Percentiles rank a stretch among this genome's conserved stretches.
Conservation (phyloP, 2,888 invertebrate species). For the Conus canariensis region DNA sequence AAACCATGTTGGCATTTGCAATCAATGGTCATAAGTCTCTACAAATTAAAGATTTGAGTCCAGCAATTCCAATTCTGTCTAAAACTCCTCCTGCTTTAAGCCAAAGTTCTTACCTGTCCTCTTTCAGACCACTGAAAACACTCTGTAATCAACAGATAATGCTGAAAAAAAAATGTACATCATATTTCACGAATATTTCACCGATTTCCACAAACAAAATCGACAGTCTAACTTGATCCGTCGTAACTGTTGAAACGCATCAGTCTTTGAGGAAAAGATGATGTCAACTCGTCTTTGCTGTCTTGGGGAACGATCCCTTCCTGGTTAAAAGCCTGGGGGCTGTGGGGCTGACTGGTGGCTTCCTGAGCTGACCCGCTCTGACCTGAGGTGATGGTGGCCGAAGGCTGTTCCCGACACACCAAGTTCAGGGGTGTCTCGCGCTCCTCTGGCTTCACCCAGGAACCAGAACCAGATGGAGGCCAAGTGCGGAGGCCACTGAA, state of each 20-base stretch:
- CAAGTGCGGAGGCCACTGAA: conserved; percentile 29
- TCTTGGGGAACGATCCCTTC: conserved; percentile 15
- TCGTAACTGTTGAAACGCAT: conserved; percentile 36
- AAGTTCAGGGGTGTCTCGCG: conserved; percentile 32
- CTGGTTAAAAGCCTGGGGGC: not conserved
- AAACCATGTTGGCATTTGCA: not conserved
- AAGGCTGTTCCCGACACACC: conserved; percentile 41
- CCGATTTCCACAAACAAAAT: not conserved
- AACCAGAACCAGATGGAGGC: not conserved
- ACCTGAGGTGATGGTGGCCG: conserved; percentile 18
- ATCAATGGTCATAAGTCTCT: not conserved
- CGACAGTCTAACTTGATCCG: conserved; percentile 5
- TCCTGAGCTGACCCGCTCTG: not conserved
- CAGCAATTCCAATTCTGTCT: not conserved
- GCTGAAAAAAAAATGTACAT: not conserved
- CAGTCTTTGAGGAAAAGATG: conserved; percentile 13
- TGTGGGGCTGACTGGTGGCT: not conserved
- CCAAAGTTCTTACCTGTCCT: too few species aligned
- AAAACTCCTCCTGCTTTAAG: not conserved
- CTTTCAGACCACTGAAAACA: not conserved
- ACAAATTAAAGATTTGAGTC: not conserved
- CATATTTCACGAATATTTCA: not conserved
- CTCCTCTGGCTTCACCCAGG: conserved; percentile 36
- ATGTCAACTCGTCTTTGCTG: conserved; percentile 22
- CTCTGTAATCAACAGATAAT: not conserved